Conservation (phyloP, 2,797 vertebrate species). For the Catamblyrhynchus diadema region DNA sequence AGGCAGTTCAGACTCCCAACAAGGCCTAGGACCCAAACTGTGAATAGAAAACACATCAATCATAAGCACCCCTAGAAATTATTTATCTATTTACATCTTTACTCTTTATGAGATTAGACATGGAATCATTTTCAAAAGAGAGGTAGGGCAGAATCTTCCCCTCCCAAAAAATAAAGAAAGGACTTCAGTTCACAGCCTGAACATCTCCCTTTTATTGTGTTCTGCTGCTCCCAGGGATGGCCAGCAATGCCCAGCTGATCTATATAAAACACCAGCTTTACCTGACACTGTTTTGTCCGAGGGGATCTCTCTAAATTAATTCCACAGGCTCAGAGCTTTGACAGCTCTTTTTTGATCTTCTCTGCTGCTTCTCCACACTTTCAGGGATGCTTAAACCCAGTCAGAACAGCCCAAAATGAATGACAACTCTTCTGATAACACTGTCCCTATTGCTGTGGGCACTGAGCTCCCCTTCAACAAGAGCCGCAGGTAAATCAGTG, state of each 20-base stretch:
- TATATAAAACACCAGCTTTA: not conserved
- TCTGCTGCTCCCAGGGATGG: not conserved
- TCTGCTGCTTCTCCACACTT: not conserved
- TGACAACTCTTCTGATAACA: not conserved
- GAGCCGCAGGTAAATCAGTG: not conserved
- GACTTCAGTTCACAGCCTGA: not conserved
- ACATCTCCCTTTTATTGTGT: not conserved
- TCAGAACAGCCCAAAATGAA: not conserved
- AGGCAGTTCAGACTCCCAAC: not conserved
- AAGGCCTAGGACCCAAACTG: not conserved
- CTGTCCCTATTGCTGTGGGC: not conserved
- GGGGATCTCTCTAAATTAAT: conserved; percentile 37
- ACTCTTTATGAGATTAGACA: not conserved
- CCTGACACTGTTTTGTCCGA: not conserved
- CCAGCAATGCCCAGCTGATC: conserved; percentile 5
- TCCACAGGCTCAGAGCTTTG: not conserved
- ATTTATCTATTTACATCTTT: not conserved
- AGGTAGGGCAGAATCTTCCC: not conserved
- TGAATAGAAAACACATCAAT: not conserved
- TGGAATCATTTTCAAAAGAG: not conserved
- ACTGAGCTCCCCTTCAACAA: not conserved
- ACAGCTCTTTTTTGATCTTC: conserved; percentile 30
- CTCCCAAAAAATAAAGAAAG: not conserved
- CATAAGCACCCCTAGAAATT: not conserved
- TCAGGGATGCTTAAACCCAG: not conserved